A percentile compares a stretch with the other conserved stretches of the same genome.
Evolutionary conservation across 1,140 invertebrate species (phyloP).

Genomic region (Prorops nasuta): DNA sequence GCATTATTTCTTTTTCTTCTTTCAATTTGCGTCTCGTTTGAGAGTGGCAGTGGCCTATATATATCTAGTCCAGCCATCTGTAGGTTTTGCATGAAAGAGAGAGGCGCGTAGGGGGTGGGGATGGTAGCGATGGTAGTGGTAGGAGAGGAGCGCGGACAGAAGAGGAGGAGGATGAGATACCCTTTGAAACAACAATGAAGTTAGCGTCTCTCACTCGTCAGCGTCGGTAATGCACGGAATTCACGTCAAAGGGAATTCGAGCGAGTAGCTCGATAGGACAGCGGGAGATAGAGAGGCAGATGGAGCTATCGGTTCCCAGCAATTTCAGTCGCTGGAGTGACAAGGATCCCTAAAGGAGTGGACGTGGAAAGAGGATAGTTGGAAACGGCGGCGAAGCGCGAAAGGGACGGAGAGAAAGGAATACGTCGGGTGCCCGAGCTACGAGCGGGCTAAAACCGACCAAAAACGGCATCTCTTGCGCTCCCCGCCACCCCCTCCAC

Average conservation of each 20-base stretch:
- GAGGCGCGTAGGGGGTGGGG: constrained; percentile 7
- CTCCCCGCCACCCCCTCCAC: too few relatives aligned
- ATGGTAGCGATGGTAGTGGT: too few relatives aligned
- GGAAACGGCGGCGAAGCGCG: neutral
- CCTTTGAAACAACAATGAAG: constrained; percentile 55
- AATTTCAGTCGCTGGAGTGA: too few relatives aligned
- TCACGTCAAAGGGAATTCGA: constrained; percentile 50
- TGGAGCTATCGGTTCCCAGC: constrained; percentile 12
- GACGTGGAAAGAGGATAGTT: neutral
- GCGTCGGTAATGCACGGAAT: constrained; percentile 48
- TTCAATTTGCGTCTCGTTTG: too few relatives aligned
- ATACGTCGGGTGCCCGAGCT: too few relatives aligned
- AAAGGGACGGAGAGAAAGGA: too few relatives aligned
- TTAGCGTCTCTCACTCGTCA: constrained; percentile 49
- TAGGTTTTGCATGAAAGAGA: constrained; percentile 18
- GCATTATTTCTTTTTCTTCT: too few relatives aligned
- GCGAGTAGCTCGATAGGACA: constrained; percentile 21
- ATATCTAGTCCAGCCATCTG: constrained; percentile 31
- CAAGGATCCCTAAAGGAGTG: neutral
- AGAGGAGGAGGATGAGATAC: constrained; percentile 27
- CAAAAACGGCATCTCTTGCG: too few relatives aligned
- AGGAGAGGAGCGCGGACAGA: constrained; percentile 9
- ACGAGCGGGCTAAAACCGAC: too few relatives aligned
- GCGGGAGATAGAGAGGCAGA: constrained; percentile 16
- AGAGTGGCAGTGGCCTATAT: too few relatives aligned